Conservation (phyloP, 2,888 invertebrate genomes). For the Zhengitettix transpicula region DNA sequence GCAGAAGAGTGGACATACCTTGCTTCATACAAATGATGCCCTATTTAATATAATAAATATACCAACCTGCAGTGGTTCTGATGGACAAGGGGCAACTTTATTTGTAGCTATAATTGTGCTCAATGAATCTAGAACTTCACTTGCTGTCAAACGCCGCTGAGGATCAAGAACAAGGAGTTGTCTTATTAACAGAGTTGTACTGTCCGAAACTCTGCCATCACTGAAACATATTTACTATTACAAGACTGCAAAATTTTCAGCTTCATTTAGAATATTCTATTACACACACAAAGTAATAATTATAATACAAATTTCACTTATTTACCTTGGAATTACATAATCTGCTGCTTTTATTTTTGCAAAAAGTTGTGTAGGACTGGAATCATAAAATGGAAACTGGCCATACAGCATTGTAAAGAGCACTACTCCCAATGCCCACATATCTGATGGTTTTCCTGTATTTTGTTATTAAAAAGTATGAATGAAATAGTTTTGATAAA, state of each 20-base stretch:
- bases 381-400: slow-evolving; percentile 67
- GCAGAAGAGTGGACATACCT: too few species aligned
- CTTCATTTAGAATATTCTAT: too few species aligned
- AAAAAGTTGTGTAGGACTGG: slow-evolving; percentile 53
- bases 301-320: neutral
- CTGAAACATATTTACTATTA: too few species aligned
- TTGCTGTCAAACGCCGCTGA: slow-evolving; percentile 44
- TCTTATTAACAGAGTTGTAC: slow-evolving; percentile 27
- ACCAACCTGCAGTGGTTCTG: slow-evolving; percentile 18
- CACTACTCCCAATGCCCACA: slow-evolving; percentile 70
- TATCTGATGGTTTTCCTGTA: slow-evolving; percentile 52
- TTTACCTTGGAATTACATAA: slow-evolving; percentile 53
- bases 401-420: slow-evolving; percentile 65
- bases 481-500: too few species aligned
- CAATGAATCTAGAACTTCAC: slow-evolving; percentile 44
- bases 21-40: too few species aligned
- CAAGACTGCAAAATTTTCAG: too few species aligned
- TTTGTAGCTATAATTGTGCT: slow-evolving; percentile 31
- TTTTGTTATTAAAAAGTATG: neutral
- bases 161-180: slow-evolving; percentile 51
- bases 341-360: slow-evolving; percentile 57
- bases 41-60: too few species aligned
- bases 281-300: slow-evolving; percentile 19
- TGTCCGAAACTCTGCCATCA: too few species aligned
- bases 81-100: slow-evolving; percentile 13